Conservation (phyloP, 2,888 invertebrate genomes). For the Imbricaverruca yamaguchii region DNA sequence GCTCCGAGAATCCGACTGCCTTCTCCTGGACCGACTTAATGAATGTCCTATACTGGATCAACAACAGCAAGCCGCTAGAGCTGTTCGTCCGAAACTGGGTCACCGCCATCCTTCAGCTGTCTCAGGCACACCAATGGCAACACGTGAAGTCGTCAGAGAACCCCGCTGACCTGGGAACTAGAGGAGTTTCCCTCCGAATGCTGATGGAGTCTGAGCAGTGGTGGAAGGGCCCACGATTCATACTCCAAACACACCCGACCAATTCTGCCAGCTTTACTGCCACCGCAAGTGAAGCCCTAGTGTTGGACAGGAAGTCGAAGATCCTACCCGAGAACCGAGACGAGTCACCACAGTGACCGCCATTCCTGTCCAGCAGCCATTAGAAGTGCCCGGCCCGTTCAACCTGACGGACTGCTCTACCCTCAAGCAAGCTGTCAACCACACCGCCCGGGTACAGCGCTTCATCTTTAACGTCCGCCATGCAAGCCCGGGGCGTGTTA, state of each 20-base stretch:
- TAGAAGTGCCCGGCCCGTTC: not conserved
- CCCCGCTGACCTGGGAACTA: not conserved
- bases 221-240: not conserved
- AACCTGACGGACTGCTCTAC: not conserved
- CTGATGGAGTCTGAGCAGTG: not conserved
- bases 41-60: not conserved
- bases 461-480: not conserved
- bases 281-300: too few species aligned
- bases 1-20: not conserved
- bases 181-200: not conserved
- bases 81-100: not conserved
- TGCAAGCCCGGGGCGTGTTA: not conserved
- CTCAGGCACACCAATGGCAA: not conserved
- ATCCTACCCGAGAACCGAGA: too few species aligned
- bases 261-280: too few species aligned
- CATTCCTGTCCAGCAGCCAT: accelerated
- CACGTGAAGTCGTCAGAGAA: not conserved
- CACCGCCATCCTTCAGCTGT: not conserved
- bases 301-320: too few species aligned
- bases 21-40: not conserved
- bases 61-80: not conserved
- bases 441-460: not conserved
- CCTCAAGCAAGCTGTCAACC: not conserved
- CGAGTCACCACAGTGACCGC: too few species aligned
- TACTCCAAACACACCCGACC: too few species aligned